phyloP scores from a whole-genome alignment of 2,113 vertebrate genomes.

The Toxostoma redivivum region DNA sequence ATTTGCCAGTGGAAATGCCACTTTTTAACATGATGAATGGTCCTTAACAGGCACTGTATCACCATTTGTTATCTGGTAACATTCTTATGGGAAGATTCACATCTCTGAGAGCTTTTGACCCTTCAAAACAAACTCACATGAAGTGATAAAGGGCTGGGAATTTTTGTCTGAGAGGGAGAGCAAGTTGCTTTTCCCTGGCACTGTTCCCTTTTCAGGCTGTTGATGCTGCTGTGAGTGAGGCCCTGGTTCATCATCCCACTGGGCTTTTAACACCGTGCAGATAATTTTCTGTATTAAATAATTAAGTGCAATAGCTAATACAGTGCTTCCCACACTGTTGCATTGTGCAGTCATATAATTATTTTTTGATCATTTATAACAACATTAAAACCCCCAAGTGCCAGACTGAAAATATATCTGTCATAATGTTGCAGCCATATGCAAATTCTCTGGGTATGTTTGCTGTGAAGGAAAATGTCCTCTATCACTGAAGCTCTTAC shows the following conservation, averaged over 20 bases:
- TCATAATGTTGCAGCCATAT: constrained; percentile 67
- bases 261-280: constrained; percentile 42
- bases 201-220: background rate
- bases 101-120: background rate
- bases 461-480: background rate
- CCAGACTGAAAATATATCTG: constrained; percentile 68
- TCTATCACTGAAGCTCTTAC: background rate
- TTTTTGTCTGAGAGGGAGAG: background rate
- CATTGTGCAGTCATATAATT: constrained; percentile 60
- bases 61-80: background rate
- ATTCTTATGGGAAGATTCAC: fast-evolving
- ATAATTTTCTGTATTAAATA: constrained; percentile 67
- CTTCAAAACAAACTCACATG: background rate
- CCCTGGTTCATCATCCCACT: constrained; percentile 40
- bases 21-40: background rate
- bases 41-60: background rate
- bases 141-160: background rate
- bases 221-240: background rate
- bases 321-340: constrained; percentile 60
- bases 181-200: background rate
- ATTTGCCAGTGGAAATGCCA: background rate
- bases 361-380: constrained; percentile 66
- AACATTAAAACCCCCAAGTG: constrained; percentile 44
- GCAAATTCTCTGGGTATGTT: constrained; percentile 22
- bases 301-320: constrained; percentile 69